These are phyloP conservation scores for Apamea epomidion DNA, from an alignment of 2,888 invertebrate species.

Conservation along the genomic window DNA sequence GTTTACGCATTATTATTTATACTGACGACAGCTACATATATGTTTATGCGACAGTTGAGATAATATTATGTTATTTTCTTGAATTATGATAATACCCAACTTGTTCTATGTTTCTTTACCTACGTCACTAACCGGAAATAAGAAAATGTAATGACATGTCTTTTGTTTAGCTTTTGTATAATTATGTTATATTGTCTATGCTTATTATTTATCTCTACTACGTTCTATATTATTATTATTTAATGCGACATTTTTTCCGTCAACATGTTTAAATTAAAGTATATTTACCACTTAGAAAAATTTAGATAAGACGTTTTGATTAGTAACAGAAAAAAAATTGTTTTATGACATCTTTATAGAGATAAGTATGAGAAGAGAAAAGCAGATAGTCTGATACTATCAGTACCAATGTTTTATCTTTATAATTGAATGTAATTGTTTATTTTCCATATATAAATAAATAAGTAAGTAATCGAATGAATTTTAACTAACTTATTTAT, in stretches of 20 bases:
- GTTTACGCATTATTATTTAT: slow-evolving; percentile 15
- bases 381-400: slow-evolving; percentile 21
- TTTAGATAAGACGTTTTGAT: neutral
- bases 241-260: neutral
- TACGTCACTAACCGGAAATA: slow-evolving; percentile 27
- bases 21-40: neutral
- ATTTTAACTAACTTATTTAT: no score
- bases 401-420: neutral
- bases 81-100: slow-evolving; percentile 3
- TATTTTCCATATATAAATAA: no score
- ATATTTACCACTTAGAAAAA: neutral
- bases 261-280: neutral
- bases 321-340: neutral
- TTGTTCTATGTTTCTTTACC: neutral
- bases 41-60: neutral
- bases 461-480: no score
- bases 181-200: neutral
- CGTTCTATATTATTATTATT: neutral
- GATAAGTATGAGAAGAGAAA: slow-evolving; percentile 38
- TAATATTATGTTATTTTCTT: slow-evolving; percentile 42
- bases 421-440: no score
- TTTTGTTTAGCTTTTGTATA: slow-evolving; percentile 8
- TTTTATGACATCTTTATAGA: slow-evolving; percentile 21
- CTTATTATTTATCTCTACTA: neutral
- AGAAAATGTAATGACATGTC: slow-evolving; percentile 29